Percentiles rank a stretch among this genome's conserved stretches.
Conservation (phyloP, 2,113 vertebrate genomes). For the Leucopternis melanops region DNA sequence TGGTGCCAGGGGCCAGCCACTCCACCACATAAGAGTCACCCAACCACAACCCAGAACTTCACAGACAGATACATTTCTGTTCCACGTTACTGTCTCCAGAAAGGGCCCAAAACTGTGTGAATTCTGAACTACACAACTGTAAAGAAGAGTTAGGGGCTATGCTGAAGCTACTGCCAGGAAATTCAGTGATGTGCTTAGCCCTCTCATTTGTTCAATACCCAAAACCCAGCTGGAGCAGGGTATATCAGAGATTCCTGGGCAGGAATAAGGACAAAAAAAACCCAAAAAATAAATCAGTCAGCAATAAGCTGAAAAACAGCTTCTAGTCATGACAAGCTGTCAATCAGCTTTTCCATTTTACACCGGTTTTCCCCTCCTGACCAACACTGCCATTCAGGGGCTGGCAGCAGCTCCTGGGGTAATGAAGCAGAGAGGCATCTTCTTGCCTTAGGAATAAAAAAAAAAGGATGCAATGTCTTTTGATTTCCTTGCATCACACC, state of each 20-base stretch:
- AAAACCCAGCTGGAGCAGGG: background rate
- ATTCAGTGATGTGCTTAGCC: background rate
- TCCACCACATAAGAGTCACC: background rate
- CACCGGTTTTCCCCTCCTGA: background rate
- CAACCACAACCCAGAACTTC: background rate
- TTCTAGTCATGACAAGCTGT: background rate
- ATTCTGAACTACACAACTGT: background rate
- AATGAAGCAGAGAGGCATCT: background rate
- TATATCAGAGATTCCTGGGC: background rate
- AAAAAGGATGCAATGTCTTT: background rate
- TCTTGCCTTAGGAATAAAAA: background rate
- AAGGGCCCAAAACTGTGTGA: background rate
- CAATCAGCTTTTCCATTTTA: background rate
- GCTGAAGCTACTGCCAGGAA: background rate
- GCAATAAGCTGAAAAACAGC: background rate
- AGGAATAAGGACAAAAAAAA: background rate
- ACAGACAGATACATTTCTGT: background rate
- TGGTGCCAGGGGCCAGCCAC: background rate
- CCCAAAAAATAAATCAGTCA: background rate
- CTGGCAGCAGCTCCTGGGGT: background rate
- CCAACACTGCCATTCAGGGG: background rate
- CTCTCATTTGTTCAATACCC: background rate
- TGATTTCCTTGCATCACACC: background rate
- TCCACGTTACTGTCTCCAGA: background rate
- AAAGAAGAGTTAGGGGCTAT: background rate